Evolutionary conservation across 2,113 vertebrate genomes (phyloP), one percentile per base, ranked within the genome.

Genomic region (Todiramphus saurophagus): DNA sequence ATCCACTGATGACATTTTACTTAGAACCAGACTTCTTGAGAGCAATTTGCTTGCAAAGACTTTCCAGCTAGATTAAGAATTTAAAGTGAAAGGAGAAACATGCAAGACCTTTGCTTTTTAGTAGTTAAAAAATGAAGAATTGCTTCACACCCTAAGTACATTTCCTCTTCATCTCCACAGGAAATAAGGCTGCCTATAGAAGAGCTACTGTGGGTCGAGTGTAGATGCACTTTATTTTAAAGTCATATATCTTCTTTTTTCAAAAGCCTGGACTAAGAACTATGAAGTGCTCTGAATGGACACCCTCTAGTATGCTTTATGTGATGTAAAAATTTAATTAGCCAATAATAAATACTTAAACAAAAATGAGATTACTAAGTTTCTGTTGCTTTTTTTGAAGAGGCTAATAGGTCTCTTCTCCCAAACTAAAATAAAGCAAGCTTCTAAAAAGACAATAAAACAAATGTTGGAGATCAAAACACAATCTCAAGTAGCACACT

Each of bases 151-250:
- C 86, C 86, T 69, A 10, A 76, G 80, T 44, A 62, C 78, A 46
- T 94, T 97, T 97, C 96, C 96, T 97, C 46, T 96, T 91, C 70
- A 77, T 73, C 87, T 79, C 30, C 77, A 95, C 96, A 96, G 96
- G 96, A 97, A 97, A 86, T 94, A 91, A 76, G 62, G 27, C 70
- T 84, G 93, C 70, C 46, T 94, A 3, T 69, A 89, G 58, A 85
- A 85, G 46, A 82, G 74, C 14, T 76, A 28, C 77, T 82, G 76
- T 73, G 62, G 23, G 89, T 78, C 2, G 0, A 75, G 13, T 31
- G 37, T 62, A 90, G 48, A 89, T 41, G 23, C 35, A 46, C 23
- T 82, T 96, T 37, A 59, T 59, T 87, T 94, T 68, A 87, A 94
- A 91, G 80, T 23, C 74, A 89, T 9, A 24, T 25, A 66, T 56